phyloP scores from a whole-genome alignment of 2,888 invertebrate genomes.

The Lepidonotus clava region DNA sequence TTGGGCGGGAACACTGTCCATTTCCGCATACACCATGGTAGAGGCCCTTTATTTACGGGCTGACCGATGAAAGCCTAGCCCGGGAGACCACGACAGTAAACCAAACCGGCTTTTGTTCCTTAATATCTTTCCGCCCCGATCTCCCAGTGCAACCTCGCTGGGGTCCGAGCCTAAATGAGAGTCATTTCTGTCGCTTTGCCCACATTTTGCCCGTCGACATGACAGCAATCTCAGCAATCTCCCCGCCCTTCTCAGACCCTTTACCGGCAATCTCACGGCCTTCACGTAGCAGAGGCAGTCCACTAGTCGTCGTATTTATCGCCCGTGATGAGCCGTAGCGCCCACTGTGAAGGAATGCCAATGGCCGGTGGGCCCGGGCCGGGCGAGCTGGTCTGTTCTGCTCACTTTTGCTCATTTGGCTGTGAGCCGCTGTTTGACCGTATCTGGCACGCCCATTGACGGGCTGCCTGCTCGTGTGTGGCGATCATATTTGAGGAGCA shows the following conservation, averaged over 20 bases:
- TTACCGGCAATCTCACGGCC: slow-evolving; percentile 2
- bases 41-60: no score
- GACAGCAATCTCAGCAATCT: background rate
- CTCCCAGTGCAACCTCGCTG: background rate
- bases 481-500: slow-evolving; percentile 48
- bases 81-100: background rate
- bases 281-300: background rate
- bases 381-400: slow-evolving; percentile 6
- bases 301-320: slow-evolving; percentile 22
- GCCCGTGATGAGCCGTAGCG: background rate
- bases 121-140: background rate
- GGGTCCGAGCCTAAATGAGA: background rate
- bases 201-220: background rate
- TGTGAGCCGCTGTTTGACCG: slow-evolving; percentile 25
- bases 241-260: no score
- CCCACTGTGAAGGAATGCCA: slow-evolving; percentile 14
- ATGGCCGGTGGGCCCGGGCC: background rate
- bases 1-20: no score
- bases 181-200: background rate
- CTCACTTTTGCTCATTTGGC: slow-evolving; percentile 20
- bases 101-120: background rate
- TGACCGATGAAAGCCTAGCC: background rate
- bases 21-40: no score
- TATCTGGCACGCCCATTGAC: slow-evolving; percentile 38
- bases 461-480: slow-evolving; percentile 27